phyloP scores from a whole-genome alignment of 2,113 vertebrate species.

The Chitala chitala region DNA sequence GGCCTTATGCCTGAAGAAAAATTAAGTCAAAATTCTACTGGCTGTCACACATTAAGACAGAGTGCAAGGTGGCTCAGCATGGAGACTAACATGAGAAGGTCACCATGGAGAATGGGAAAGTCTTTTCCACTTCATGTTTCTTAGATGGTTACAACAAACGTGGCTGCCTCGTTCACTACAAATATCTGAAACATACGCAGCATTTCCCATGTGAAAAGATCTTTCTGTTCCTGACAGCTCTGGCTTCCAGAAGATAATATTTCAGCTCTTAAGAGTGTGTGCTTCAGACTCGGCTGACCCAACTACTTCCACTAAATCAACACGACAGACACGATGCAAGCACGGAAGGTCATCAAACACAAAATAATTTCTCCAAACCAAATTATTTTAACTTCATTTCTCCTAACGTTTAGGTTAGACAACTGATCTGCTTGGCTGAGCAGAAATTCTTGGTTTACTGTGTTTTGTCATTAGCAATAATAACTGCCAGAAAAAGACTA shows the following conservation, averaged over 20 bases:
- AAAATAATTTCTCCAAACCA: constrained; percentile 6
- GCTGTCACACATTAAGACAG: no score
- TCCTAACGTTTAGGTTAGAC: background rate
- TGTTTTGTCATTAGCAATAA: no score
- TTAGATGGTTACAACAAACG: background rate
- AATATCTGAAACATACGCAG: background rate
- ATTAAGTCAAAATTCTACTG: no score
- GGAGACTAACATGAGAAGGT: no score
- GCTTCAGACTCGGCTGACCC: no score
- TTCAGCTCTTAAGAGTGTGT: no score
- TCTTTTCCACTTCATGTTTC: no score
- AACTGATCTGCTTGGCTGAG: background rate
- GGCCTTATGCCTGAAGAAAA: no score
- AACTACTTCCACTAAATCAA: background rate
- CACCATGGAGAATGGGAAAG: no score
- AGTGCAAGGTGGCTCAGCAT: no score
- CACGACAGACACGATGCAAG: background rate
- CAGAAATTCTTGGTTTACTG: background rate
- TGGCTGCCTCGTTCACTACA: background rate
- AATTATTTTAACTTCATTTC: constrained; percentile 9
- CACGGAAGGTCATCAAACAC: background rate
- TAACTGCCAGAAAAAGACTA: no score
- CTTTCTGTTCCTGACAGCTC: background rate
- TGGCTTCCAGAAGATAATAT: no score
- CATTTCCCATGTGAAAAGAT: background rate